phyloP scores from a whole-genome alignment of 2,888 invertebrate species.

The Anodontia alba region DNA sequence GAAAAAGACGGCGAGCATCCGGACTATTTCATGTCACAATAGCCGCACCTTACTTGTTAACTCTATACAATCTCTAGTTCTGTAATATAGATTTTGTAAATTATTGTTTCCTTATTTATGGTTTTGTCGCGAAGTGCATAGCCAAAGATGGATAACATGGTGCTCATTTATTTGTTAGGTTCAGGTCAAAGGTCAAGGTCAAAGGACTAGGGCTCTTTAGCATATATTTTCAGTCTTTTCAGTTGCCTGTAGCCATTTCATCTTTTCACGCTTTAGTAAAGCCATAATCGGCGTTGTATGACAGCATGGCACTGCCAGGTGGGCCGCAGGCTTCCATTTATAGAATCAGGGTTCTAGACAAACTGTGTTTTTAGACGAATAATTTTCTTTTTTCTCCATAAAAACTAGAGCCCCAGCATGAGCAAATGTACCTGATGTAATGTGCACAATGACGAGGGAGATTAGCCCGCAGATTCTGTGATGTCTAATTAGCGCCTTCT shows the following conservation, averaged over 20 bases:
- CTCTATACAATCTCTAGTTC: constrained; percentile 50
- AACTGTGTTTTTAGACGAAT: too few relatives aligned
- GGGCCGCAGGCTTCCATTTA: background rate
- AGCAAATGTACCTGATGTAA: too few relatives aligned
- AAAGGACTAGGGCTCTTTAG: constrained; percentile 43
- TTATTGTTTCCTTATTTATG: constrained; percentile 68
- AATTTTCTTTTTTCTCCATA: background rate
- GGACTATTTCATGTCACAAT: constrained; percentile 81
- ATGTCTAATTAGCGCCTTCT: too few relatives aligned
- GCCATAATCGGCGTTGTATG: constrained; percentile 30
- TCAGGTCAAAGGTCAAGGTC: constrained; percentile 51
- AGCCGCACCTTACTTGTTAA: constrained; percentile 57
- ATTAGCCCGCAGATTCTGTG: too few relatives aligned
- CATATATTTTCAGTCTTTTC: constrained; percentile 10
- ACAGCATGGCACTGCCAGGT: constrained; percentile 45
- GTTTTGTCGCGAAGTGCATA: constrained; percentile 51
- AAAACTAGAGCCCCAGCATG: too few relatives aligned
- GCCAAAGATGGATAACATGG: constrained; percentile 27
- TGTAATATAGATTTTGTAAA: constrained; percentile 63
- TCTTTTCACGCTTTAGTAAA: constrained; percentile 18
- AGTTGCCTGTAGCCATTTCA: constrained; percentile 20
- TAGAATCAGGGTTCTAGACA: background rate
- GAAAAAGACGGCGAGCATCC: constrained; percentile 83
- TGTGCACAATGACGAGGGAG: too few relatives aligned
- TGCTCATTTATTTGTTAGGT: constrained; percentile 44